Evolutionary conservation across 2,797 vertebrate genomes (phyloP).

Genomic region (Sternotherus odoratus): DNA sequence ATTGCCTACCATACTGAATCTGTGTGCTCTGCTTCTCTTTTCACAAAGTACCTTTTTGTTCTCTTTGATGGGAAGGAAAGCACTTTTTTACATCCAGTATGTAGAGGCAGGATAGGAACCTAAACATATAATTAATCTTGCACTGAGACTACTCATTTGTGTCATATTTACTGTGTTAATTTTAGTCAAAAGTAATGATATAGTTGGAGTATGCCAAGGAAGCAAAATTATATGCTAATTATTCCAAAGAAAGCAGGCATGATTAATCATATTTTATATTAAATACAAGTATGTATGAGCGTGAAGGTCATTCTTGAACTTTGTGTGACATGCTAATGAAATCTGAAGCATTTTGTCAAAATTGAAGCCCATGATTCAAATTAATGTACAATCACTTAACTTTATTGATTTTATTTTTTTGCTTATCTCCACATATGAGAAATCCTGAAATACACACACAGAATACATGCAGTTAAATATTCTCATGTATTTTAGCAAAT

Average conservation of each 20-base stretch:
- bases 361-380: neutral
- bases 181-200: conserved; percentile 27
- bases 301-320: conserved; percentile 32
- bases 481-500: neutral
- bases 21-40: neutral
- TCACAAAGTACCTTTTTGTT: neutral
- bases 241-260: conserved; percentile 10
- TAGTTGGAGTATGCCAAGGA: neutral
- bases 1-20: neutral
- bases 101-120: neutral
- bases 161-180: conserved; percentile 16
- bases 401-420: neutral
- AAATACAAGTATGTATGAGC: neutral
- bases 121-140: neutral
- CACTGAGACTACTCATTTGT: neutral
- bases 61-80: neutral
- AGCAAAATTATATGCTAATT: conserved; percentile 21
- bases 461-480: neutral
- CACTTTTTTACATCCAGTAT: neutral
- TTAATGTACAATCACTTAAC: neutral
- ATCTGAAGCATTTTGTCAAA: conserved; percentile 16
- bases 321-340: conserved; percentile 8
- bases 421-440: neutral
- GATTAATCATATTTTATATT: conserved; percentile 12
- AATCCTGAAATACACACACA: neutral